Evolutionary conservation across 2,797 vertebrate genomes (phyloP).

Genomic region (Lutjanus argentimaculatus): DNA sequence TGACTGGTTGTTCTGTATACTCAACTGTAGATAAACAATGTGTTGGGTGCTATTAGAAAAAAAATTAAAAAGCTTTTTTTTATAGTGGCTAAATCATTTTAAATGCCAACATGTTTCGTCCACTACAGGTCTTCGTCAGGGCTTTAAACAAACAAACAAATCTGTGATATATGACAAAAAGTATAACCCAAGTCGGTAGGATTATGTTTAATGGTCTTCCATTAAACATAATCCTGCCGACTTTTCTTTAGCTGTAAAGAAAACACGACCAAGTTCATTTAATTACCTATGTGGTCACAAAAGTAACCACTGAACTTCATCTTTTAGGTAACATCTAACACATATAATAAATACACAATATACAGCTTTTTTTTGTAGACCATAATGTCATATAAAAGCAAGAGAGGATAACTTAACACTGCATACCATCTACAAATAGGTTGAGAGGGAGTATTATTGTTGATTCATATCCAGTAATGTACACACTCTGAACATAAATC

Average conservation of each 20-base stretch:
- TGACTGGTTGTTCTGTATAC: too few relatives aligned
- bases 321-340: conserved; percentile 76
- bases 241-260: conserved; percentile 72
- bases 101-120: too few relatives aligned
- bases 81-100: too few relatives aligned
- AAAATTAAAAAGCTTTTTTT: too few relatives aligned
- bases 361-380: not conserved
- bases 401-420: not conserved
- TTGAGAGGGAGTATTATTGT: not conserved
- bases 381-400: not conserved
- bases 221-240: too few relatives aligned
- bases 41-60: too few relatives aligned
- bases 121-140: too few relatives aligned
- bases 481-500: conserved; percentile 15
- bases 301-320: conserved; percentile 77
- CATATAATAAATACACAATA: not conserved
- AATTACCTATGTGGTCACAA: conserved; percentile 84
- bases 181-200: too few relatives aligned
- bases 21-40: too few relatives aligned
- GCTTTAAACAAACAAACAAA: too few relatives aligned
- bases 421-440: not conserved
- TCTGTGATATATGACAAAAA: too few relatives aligned
- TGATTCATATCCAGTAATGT: not conserved
- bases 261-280: conserved; percentile 77
- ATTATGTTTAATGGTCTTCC: conserved; percentile 60